Base-by-base conservation (phyloP, 2,888 invertebrate species). In the Oligia latruncula region DNA sequence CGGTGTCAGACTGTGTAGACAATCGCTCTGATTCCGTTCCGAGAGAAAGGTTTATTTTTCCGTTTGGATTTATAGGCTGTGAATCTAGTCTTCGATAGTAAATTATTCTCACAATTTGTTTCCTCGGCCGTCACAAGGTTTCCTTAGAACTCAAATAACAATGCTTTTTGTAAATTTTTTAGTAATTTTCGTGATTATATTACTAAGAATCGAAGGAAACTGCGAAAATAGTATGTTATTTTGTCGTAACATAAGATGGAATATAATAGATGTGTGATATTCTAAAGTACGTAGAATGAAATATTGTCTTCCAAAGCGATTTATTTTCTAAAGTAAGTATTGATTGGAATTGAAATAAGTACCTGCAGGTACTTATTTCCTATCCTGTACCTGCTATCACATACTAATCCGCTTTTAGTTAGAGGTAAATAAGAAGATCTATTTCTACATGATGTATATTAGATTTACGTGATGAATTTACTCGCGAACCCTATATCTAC, bases 101-200 rank as follows among this genome's bases (percentile, higher is more conserved):
- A 87, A 87, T 86, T 89, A 87, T 80, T 80, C 83, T 87, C 65
- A 80, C 82, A 72, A 82, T 88, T 89, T 74, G 78, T 71, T 79
- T 77, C 71, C 64, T 68, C 49, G 62, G 70, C 82, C 73, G 80
- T 66, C 82, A 72, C 58, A 66, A 78, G 64, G 1, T 77, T 68
- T 80, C 77, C 43, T 71, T 74, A 68, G 64, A 74, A 70, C 60
- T 77, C 43, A 49, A 74, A 77, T 74, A 82, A 79, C 49, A 84
- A 58, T 67, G n/a, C 29, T 70, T 52, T 81, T 83, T 79, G 64
- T 46, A 74, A 46, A 65, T 60, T 70, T 70, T 64, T 84, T 72
- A 4, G n/a, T 49, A 60, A 49, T 23, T 62, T 58, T 71, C 15
- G 46, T 62, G 49, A 66, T 86, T 65, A 17, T 20, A 20, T 29